Evolutionary conservation across 2,797 vertebrate species (phyloP).

Genomic region (Peromyscus eremicus): DNA sequence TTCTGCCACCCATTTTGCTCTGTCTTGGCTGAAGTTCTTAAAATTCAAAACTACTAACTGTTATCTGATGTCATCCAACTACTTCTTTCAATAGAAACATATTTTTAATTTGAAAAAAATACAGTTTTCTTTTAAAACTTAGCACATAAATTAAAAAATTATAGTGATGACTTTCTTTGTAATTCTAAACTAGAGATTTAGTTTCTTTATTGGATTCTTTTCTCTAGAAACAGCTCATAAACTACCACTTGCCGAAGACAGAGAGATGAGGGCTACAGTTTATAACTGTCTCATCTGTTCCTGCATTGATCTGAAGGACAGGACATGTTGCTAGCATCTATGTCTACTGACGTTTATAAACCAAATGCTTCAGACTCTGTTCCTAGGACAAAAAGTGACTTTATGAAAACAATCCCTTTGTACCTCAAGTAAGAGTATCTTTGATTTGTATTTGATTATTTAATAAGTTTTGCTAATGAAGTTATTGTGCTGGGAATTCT

Average conservation of each 20-base stretch:
- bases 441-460: conserved; percentile 16
- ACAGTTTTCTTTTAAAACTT: neutral
- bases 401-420: neutral
- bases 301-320: neutral
- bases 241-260: neutral
- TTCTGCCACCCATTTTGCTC: neutral
- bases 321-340: neutral
- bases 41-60: neutral
- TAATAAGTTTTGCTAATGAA: conserved; percentile 21
- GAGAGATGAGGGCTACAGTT: neutral
- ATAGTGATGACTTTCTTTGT: neutral
- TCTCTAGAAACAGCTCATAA: neutral
- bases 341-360: neutral
- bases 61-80: neutral
- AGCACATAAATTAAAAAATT: neutral
- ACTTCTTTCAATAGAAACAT: neutral
- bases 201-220: neutral
- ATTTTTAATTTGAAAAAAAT: neutral
- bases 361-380: neutral
- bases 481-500: neutral
- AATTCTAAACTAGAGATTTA: neutral
- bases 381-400: neutral
- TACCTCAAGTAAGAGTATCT: neutral
- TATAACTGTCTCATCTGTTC: neutral
- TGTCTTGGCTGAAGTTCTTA: neutral